phyloP scores from a whole-genome alignment of 2,113 vertebrate species.

The Phylloscopus trochiloides region DNA sequence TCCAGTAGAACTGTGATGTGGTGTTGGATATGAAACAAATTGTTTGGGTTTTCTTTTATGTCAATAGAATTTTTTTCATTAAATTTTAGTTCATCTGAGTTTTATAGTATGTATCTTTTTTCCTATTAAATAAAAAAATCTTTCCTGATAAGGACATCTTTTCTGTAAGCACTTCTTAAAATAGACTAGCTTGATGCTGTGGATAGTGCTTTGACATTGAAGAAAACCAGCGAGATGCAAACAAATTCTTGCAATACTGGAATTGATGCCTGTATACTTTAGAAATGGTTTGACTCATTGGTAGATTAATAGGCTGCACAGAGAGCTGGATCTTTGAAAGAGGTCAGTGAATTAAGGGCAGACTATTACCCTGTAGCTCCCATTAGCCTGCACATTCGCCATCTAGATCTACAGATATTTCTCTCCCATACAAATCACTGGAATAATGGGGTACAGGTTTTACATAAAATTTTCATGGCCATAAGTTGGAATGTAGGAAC shows the following conservation, averaged over 20 bases:
- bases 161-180: conserved; percentile 33
- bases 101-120: not conserved
- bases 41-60: not conserved
- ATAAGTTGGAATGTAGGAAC: not conserved
- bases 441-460: not conserved
- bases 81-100: not conserved
- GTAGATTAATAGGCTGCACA: conserved; percentile 9
- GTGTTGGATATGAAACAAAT: not conserved
- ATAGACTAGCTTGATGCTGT: not conserved
- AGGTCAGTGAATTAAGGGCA: conserved; percentile 9
- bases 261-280: not conserved
- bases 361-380: not conserved
- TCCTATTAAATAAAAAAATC: not conserved
- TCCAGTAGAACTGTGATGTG: not conserved
- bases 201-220: conserved; percentile 13
- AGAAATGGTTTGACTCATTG: conserved; percentile 10
- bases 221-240: conserved; percentile 5
- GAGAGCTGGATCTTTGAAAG: not conserved
- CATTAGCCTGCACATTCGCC: conserved; percentile 4
- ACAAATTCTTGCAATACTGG: conserved; percentile 16
- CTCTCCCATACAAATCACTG: not conserved
- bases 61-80: not conserved
- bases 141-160: not conserved
- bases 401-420: conserved; percentile 10
- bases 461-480: not conserved